Conservation (phyloP, 2,888 invertebrate species). For the Mimachlamys varia region DNA sequence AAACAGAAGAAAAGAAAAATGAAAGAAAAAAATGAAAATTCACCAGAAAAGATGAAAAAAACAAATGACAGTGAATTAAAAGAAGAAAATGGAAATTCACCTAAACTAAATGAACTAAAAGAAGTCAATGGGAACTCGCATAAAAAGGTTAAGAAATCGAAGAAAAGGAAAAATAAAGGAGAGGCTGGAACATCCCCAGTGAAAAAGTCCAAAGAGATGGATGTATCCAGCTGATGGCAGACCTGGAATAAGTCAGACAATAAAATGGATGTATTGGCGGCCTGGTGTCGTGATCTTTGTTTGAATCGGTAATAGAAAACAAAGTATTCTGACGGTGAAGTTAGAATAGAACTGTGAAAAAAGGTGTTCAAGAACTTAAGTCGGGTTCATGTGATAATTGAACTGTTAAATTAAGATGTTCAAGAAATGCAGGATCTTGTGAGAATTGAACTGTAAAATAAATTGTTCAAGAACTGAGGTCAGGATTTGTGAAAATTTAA, state of each 20-base stretch:
- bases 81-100: neutral
- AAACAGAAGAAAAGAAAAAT: slow-evolving; percentile 17
- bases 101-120: neutral
- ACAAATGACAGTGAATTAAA: neutral
- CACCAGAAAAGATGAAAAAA: neutral
- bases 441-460: neutral
- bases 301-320: too few relatives aligned
- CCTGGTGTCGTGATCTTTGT: too few relatives aligned
- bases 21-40: neutral
- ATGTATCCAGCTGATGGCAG: neutral
- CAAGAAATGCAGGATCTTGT: neutral
- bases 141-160: neutral
- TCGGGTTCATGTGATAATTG: too few relatives aligned
- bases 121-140: neutral
- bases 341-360: neutral
- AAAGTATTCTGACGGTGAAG: too few relatives aligned
- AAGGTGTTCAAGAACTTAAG: too few relatives aligned
- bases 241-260: too few relatives aligned
- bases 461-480: too few relatives aligned
- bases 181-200: neutral
- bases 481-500: too few relatives aligned
- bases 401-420: too few relatives aligned
- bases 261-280: too few relatives aligned
- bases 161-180: neutral
- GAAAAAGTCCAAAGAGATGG: neutral